Evolutionary conservation across 2,797 vertebrate genomes (phyloP).

Genomic region (Pangasius djambal): DNA sequence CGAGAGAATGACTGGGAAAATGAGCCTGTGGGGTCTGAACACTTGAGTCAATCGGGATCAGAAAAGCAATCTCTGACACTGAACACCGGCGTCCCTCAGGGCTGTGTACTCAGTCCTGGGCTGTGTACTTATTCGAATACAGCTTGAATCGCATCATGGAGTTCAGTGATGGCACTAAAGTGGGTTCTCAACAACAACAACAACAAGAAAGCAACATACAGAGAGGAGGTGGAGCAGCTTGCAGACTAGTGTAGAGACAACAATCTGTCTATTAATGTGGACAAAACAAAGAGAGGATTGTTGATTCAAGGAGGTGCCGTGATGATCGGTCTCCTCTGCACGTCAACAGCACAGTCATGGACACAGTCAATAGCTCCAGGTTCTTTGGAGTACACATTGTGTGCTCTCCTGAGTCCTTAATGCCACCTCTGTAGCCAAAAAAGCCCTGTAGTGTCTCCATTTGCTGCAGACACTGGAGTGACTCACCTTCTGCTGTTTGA

Average conservation of each 20-base stretch:
- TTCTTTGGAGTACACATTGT: not conserved
- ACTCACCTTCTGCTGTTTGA: not conserved
- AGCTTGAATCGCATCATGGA: not conserved
- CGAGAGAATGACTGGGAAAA: not conserved
- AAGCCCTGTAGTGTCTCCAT: not conserved
- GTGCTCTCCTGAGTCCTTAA: no score
- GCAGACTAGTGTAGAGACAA: conserved; percentile 83
- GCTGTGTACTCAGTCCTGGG: not conserved
- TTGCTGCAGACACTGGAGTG: not conserved
- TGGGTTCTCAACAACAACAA: not conserved
- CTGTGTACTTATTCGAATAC: not conserved
- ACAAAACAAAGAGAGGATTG: conserved; percentile 3
- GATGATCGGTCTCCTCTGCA: not conserved
- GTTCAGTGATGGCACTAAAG: not conserved
- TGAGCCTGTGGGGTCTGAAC: not conserved
- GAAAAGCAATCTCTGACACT: not conserved
- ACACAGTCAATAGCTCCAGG: not conserved
- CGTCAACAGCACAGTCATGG: not conserved
- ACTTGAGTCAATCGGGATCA: not conserved
- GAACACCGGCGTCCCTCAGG: not conserved
- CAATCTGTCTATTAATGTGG: conserved; percentile 69
- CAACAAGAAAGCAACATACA: conserved; percentile 1
- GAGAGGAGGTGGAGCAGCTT: conserved; percentile 72
- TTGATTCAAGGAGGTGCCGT: not conserved
- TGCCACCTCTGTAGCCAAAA: not conserved